Conservation (phyloP, 2,888 invertebrate species). For the Pristionchus entomophagus region DNA sequence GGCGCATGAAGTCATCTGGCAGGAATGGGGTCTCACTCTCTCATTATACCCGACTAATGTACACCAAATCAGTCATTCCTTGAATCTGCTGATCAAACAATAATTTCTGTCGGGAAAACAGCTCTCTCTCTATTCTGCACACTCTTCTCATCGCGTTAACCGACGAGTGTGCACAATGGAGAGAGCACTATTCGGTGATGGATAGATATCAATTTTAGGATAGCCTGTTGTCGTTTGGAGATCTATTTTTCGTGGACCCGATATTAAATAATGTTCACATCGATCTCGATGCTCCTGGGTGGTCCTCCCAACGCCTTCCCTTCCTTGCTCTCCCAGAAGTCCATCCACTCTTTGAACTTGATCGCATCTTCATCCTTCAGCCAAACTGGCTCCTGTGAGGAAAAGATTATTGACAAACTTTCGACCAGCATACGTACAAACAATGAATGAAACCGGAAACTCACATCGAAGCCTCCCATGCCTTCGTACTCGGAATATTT, state of each 20-base stretch:
- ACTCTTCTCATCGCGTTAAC: no score
- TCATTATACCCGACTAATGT: background rate
- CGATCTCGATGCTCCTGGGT: constrained; percentile 1
- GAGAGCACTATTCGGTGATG: no score
- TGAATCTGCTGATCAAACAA: background rate
- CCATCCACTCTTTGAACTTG: constrained; percentile 18
- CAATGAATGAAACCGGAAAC: background rate
- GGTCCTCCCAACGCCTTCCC: background rate
- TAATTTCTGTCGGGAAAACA: background rate
- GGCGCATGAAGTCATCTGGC: background rate
- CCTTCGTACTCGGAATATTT: background rate
- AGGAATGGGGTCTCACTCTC: background rate
- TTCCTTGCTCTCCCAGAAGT: constrained; percentile 9
- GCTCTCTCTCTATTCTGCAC: no score
- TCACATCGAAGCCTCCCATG: background rate
- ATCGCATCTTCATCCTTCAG: background rate
- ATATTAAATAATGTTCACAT: background rate
- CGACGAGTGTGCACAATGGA: no score
- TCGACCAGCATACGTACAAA: background rate
- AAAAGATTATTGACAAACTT: background rate
- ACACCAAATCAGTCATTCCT: no score
- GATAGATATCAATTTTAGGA: no score
- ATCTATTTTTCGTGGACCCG: no score
- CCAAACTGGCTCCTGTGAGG: background rate
- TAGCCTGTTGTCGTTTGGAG: no score